These are phyloP conservation scores for Cochlearius cochlearius DNA, from an alignment of 2,113 vertebrate species.

Conservation along the genomic window DNA sequence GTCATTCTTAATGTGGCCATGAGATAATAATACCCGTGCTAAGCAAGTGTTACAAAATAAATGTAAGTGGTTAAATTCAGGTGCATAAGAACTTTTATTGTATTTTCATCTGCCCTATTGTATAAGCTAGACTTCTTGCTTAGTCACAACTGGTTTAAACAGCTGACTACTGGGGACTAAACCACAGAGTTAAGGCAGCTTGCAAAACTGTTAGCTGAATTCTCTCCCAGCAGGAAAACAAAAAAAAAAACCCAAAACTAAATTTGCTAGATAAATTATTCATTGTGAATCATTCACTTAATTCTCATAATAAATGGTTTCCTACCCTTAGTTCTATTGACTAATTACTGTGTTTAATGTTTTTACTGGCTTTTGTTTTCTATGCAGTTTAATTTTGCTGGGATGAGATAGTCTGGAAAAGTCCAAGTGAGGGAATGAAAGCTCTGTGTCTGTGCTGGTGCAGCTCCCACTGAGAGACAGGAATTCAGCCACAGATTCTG, in stretches of 20 bases:
- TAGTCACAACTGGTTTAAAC: not conserved
- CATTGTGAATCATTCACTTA: constrained; percentile 48
- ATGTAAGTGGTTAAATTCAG: not conserved
- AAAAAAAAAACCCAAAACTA: not conserved
- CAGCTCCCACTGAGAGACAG: not conserved
- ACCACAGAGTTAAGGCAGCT: not conserved
- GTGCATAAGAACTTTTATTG: not conserved
- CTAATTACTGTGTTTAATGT: constrained; percentile 47
- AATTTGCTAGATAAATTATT: constrained; percentile 55
- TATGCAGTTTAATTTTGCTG: constrained; percentile 8
- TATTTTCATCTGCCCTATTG: not conserved
- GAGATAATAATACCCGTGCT: not conserved
- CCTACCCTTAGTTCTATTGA: constrained; percentile 19
- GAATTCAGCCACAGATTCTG: not conserved
- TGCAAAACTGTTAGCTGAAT: not conserved
- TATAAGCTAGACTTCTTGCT: not conserved
- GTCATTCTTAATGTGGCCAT: not conserved
- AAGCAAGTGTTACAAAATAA: not conserved
- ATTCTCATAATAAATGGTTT: constrained; percentile 55
- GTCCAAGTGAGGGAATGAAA: not conserved
- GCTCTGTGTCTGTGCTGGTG: not conserved
- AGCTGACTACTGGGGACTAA: not conserved
- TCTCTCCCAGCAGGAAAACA: not conserved
- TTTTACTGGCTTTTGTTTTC: constrained; percentile 52
- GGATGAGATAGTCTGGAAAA: constrained; percentile 2